Evolutionary conservation across 2,888 invertebrate genomes (phyloP).

Genomic region (Diplolepis rosae): DNA sequence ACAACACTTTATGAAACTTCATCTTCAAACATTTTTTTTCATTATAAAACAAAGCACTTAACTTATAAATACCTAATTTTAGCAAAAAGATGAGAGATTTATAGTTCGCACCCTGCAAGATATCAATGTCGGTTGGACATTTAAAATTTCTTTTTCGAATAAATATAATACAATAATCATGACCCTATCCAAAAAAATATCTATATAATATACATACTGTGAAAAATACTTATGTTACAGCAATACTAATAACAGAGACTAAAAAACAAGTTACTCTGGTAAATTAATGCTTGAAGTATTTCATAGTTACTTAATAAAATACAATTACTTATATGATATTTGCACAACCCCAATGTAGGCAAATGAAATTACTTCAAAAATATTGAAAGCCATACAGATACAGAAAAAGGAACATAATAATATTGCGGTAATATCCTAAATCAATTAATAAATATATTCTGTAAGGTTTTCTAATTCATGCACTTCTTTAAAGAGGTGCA

Average conservation of each 20-base stretch:
- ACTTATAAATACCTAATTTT: no score
- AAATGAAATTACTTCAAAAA: neutral
- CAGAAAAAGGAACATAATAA: no score
- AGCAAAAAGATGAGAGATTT: no score
- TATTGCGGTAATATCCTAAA: no score
- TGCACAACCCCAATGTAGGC: neutral
- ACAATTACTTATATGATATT: neutral
- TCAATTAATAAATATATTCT: no score
- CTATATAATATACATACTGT: neutral
- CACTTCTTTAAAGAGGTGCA: neutral
- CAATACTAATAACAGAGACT: neutral
- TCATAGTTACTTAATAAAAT: neutral
- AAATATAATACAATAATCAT: neutral
- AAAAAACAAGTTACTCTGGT: neutral
- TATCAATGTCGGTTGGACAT: conserved; percentile 1
- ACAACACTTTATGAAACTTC: no score
- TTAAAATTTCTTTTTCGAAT: neutral
- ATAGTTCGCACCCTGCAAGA: neutral
- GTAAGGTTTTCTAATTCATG: no score
- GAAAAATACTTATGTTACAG: neutral
- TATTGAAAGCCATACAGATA: neutral
- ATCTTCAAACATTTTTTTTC: no score
- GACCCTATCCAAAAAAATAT: neutral
- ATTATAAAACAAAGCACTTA: no score
- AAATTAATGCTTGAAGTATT: neutral